Conservation (phyloP, 2,113 vertebrate genomes). For the Mus pahari region DNA sequence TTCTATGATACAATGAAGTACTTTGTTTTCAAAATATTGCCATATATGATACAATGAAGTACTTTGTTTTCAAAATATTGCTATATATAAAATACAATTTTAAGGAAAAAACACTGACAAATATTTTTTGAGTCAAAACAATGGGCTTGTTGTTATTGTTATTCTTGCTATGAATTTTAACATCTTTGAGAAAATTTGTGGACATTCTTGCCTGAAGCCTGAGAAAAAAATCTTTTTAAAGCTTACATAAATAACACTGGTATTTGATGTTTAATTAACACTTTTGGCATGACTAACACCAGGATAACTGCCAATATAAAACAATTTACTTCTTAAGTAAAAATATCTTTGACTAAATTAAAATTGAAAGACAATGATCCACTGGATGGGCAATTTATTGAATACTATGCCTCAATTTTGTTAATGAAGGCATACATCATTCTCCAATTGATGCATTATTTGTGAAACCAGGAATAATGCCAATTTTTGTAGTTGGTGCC, state of each 20-base stretch:
- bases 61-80: not conserved
- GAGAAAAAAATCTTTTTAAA: not conserved
- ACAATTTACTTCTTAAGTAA: constrained; percentile 60
- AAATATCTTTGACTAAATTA: constrained; percentile 67
- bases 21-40: not conserved
- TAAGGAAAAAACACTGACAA: constrained; percentile 8
- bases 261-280: constrained; percentile 69
- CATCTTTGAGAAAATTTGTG: constrained; percentile 29
- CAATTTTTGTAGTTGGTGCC: constrained; percentile 33
- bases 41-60: not conserved
- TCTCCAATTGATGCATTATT: constrained; percentile 46
- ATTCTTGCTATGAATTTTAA: constrained; percentile 1
- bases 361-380: constrained; percentile 68
- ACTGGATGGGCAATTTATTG: constrained; percentile 49
- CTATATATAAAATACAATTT: constrained; percentile 35
- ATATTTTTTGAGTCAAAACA: constrained; percentile 17
- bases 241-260: constrained; percentile 15
- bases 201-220: not conserved
- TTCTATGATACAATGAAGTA: not conserved
- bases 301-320: constrained; percentile 54
- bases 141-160: constrained; percentile 24
- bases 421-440: constrained; percentile 71
- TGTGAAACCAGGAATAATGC: constrained; percentile 60
- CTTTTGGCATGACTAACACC: constrained; percentile 36
- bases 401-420: constrained; percentile 51